These are phyloP conservation scores for Sphenodon punctatus DNA, from an alignment of 2,797 vertebrate species.

Conservation along the genomic window DNA sequence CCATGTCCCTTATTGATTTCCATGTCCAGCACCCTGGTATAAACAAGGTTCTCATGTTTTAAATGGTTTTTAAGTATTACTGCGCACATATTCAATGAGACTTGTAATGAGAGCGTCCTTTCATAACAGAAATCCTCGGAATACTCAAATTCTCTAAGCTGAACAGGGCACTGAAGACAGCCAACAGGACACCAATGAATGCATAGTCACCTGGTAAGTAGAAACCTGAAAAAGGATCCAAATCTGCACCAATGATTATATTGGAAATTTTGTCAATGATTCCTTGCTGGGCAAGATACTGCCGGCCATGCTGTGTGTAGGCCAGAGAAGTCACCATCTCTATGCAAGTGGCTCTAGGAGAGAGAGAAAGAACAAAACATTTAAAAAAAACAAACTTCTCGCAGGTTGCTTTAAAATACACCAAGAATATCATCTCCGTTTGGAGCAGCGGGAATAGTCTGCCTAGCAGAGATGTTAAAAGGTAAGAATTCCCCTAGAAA, in stretches of 20 bases:
- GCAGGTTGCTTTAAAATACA: background rate
- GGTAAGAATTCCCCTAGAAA: no score
- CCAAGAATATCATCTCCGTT: no score
- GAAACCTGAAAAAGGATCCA: slow-evolving; percentile 91
- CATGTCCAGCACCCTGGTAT: background rate
- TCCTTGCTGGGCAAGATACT: slow-evolving; percentile 90
- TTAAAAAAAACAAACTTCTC: rapidly evolving
- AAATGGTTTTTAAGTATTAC: background rate
- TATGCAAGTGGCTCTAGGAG: slow-evolving; percentile 87
- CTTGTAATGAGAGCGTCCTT: no score
- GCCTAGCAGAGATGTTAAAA: no score
- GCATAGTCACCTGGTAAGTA: slow-evolving; percentile 88
- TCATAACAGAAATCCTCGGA: no score
- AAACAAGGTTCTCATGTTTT: rapidly evolving
- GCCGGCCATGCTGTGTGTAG: slow-evolving; percentile 85
- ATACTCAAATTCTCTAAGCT: no score
- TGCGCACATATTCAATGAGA: rapidly evolving
- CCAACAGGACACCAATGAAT: background rate
- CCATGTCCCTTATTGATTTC: background rate
- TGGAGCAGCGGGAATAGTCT: no score
- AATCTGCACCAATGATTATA: slow-evolving; percentile 91
- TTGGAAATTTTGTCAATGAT: slow-evolving; percentile 92
- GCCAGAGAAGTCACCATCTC: slow-evolving; percentile 93
- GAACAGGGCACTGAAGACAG: rapidly evolving
- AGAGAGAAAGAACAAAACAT: background rate